phyloP scores from a whole-genome alignment of 2,113 vertebrate genomes.

The Hippocampus zosterae region DNA sequence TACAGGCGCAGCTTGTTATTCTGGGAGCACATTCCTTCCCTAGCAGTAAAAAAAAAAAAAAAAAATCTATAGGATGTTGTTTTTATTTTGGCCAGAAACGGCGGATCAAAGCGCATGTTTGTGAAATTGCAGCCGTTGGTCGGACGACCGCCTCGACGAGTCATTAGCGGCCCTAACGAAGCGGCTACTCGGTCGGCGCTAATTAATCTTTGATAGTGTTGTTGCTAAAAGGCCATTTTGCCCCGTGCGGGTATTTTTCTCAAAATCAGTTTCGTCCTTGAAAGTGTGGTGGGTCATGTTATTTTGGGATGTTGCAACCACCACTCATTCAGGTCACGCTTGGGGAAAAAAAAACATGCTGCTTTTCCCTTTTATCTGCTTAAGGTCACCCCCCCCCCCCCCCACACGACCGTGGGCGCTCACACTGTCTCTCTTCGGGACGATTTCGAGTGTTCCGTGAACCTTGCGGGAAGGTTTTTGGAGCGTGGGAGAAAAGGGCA shows the following conservation, averaged over 20 bases:
- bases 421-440: too few species aligned
- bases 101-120: background rate
- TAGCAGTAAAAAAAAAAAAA: too few species aligned
- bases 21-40: background rate
- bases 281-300: background rate
- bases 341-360: background rate
- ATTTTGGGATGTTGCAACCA: background rate
- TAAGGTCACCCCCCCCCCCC: conserved; percentile 25
- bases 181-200: conserved; percentile 26
- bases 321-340: conserved; percentile 25
- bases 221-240: too few species aligned
- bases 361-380: conserved; percentile 46
- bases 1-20: background rate
- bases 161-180: conserved; percentile 14
- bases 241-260: too few species aligned
- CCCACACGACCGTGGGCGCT: too few species aligned
- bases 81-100: background rate
- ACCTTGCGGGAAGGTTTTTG: too few species aligned
- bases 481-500: too few species aligned
- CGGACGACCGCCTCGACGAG: conserved; percentile 26
- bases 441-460: too few species aligned
- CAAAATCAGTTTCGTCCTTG: background rate
- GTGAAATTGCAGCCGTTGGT: conserved; percentile 5
- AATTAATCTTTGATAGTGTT: conserved; percentile 34
- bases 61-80: background rate